Percentiles rank a stretch among this genome's conserved stretches.
phyloP scores from a whole-genome alignment of 2,888 invertebrate species.

The Eumerus sabulonum region DNA sequence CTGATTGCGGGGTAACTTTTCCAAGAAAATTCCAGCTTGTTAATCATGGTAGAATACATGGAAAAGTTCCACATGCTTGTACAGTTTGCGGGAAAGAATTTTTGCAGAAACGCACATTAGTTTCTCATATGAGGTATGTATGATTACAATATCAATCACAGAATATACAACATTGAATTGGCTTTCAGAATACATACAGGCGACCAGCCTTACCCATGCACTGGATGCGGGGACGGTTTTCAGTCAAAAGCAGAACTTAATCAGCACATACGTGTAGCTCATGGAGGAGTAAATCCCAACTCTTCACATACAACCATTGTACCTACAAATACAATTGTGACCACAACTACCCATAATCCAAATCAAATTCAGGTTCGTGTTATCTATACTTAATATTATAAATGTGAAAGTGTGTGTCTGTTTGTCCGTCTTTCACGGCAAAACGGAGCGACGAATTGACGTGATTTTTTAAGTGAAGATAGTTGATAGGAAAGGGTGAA shows the following conservation, averaged over 20 bases:
- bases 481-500: too few relatives aligned
- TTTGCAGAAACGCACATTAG: conserved; percentile 89
- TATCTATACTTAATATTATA: too few relatives aligned
- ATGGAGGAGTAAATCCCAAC: conserved; percentile 79
- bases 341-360: conserved; percentile 72
- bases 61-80: conserved; percentile 89
- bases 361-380: conserved; percentile 72
- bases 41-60: conserved; percentile 90
- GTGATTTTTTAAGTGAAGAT: too few relatives aligned
- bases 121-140: conserved; percentile 88
- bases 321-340: conserved; percentile 72
- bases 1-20: conserved; percentile 92
- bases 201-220: conserved; percentile 86
- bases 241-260: conserved; percentile 85
- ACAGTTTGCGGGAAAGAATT: conserved; percentile 92
- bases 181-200: conserved; percentile 84
- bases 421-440: too few relatives aligned
- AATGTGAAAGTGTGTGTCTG: too few relatives aligned
- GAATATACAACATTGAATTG: too few relatives aligned
- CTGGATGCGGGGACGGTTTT: conserved; percentile 88
- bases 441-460: too few relatives aligned
- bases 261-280: conserved; percentile 83
- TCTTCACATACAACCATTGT: conserved; percentile 77
- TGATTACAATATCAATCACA: background rate
- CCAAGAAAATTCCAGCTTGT: conserved; percentile 92